phyloP scores from a whole-genome alignment of 2,888 invertebrate species.

The Heliconius erato region DNA sequence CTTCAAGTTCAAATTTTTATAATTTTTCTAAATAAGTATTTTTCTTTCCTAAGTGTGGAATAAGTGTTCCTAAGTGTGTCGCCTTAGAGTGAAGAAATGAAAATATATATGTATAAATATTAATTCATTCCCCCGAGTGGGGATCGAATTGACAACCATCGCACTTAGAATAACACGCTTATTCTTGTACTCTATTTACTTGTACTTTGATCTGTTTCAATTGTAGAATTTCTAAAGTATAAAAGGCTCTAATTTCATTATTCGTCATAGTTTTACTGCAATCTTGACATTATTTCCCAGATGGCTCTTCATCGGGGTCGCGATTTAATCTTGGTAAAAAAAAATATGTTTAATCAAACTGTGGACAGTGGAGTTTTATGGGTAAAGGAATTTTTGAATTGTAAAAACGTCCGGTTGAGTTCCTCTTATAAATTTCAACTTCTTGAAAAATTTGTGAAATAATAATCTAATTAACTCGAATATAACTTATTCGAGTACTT shows the following conservation, averaged over 20 bases:
- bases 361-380: background rate
- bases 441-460: background rate
- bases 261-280: constrained; percentile 22
- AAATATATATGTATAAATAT: too few relatives aligned
- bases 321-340: background rate
- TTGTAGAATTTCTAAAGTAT: background rate
- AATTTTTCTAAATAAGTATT: too few relatives aligned
- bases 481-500: background rate
- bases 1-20: too few relatives aligned
- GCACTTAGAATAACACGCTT: too few relatives aligned
- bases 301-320: background rate
- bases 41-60: too few relatives aligned
- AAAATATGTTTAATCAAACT: background rate
- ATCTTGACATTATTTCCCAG: constrained; percentile 8
- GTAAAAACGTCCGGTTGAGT: background rate
- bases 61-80: too few relatives aligned
- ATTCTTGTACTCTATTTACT: background rate
- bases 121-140: too few relatives aligned
- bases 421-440: background rate
- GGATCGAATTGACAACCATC: too few relatives aligned
- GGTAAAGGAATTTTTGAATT: background rate
- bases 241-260: constrained; percentile 23
- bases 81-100: background rate
- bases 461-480: background rate
- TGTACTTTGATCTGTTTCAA: background rate